A percentile compares a stretch with the other conserved stretches of the same genome.
phyloP scores from a whole-genome alignment of 1,140 invertebrate genomes.

The Trachymyrmex cornetzi region DNA sequence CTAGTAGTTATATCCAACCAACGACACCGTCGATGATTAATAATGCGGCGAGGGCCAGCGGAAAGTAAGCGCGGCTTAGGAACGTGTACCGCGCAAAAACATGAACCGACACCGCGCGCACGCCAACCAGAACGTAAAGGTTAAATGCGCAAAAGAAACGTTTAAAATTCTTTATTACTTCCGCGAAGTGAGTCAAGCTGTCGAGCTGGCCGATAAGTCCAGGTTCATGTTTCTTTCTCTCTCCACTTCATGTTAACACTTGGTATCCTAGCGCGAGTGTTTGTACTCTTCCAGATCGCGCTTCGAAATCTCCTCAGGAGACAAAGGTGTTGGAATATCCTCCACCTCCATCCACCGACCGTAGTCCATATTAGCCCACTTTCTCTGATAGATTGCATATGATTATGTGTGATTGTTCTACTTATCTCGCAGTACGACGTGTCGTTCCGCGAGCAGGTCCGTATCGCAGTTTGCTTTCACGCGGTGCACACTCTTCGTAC shows the following conservation, averaged over 20 bases:
- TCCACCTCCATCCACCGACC: conserved; percentile 19
- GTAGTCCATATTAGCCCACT: conserved; percentile 73
- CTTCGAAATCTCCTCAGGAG: conserved; percentile 49
- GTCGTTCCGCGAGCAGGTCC: conserved; percentile 25
- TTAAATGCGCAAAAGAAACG: conserved; percentile 53
- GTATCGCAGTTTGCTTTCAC: conserved; percentile 60
- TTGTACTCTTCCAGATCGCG: conserved; percentile 14
- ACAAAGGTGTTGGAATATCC: conserved; percentile 69
- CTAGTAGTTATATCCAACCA: background rate
- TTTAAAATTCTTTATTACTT: conserved; percentile 60
- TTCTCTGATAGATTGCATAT: conserved; percentile 76
- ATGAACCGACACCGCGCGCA: background rate
- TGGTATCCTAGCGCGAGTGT: background rate
- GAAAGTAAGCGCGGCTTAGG: conserved; percentile 46
- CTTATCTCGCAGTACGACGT: conserved; percentile 63
- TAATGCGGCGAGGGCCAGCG: conserved; percentile 4
- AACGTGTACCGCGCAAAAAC: conserved; percentile 8
- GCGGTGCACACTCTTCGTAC: background rate
- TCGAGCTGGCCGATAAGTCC: background rate
- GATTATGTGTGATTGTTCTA: conserved; percentile 76
- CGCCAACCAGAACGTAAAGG: conserved; percentile 53
- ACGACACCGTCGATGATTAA: conserved; percentile 34
- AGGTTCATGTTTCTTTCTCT: background rate
- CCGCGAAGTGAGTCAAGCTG: conserved; percentile 52
- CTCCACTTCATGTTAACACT: background rate